These are phyloP conservation scores for Hylyphantes graminicola DNA, from an alignment of 1,140 invertebrate species.

Conservation along the genomic window DNA sequence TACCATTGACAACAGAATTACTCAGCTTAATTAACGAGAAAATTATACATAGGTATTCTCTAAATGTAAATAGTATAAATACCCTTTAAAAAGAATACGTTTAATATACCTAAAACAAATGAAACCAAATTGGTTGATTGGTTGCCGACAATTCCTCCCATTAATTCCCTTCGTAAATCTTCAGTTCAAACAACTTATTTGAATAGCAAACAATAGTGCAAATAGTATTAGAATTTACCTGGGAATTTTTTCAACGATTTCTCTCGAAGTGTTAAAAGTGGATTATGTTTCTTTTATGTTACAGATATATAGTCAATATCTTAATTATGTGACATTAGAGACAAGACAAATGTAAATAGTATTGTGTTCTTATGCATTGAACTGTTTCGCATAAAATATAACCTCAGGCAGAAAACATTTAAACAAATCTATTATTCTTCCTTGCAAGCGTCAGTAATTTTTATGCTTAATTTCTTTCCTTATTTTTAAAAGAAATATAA, in stretches of 20 bases:
- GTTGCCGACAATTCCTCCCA: neutral
- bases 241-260: no score
- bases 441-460: neutral
- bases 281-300: no score
- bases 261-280: no score
- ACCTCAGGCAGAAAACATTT: neutral
- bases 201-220: neutral
- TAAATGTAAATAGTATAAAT: neutral
- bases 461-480: neutral
- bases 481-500: neutral
- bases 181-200: slow-evolving; percentile 11
- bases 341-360: no score
- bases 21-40: neutral
- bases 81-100: neutral
- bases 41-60: slow-evolving; percentile 27
- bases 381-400: no score
- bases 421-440: neutral
- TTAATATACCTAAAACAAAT: slow-evolving; percentile 11
- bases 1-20: no score
- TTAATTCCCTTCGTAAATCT: slow-evolving; percentile 10
- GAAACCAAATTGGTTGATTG: slow-evolving; percentile 29
- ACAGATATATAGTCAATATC: no score
- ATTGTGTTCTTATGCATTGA: no score
- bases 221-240: no score
- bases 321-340: no score